Conservation (phyloP, 2,888 invertebrate species). For the Dinocampus coccinellae region DNA sequence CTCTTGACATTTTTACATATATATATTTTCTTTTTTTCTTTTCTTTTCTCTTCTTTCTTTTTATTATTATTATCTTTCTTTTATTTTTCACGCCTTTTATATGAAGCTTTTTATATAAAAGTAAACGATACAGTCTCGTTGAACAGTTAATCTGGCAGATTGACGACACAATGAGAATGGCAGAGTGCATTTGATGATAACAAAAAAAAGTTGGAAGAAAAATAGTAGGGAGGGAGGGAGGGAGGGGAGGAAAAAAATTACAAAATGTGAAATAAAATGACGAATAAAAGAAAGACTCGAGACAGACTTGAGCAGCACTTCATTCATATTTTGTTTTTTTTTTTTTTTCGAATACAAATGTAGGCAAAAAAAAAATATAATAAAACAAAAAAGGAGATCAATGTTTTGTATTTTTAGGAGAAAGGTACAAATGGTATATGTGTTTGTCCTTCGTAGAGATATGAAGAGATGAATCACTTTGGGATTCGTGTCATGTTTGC, state of each 20-base stretch:
- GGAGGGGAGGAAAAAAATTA: too few relatives aligned
- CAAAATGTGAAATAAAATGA: not conserved
- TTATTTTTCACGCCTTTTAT: not conserved
- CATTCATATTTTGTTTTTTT: not conserved
- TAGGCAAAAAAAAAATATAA: not conserved
- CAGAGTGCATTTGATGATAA: not conserved
- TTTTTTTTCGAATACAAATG: not conserved
- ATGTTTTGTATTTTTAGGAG: not conserved
- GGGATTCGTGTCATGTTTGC: slow-evolving; percentile 29
- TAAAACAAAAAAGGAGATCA: not conserved
- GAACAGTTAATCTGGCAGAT: slow-evolving; percentile 5
- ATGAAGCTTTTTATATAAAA: not conserved
- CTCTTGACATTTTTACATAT: too few relatives aligned
- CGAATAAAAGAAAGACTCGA: not conserved
- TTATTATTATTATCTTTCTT: too few relatives aligned
- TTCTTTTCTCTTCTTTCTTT: too few relatives aligned
- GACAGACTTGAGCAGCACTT: not conserved
- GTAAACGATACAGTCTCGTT: not conserved
- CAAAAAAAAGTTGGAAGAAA: not conserved
- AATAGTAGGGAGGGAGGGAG: too few relatives aligned
- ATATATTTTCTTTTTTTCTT: too few relatives aligned
- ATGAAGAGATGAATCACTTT: slow-evolving; percentile 24
- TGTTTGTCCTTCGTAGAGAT: not conserved
- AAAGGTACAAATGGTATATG: not conserved
- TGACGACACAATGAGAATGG: slow-evolving; percentile 1